Evolutionary conservation across 2,797 vertebrate genomes (phyloP), one percentile per base, ranked within the genome.

Genomic region (Lagorchestes hirsutus): DNA sequence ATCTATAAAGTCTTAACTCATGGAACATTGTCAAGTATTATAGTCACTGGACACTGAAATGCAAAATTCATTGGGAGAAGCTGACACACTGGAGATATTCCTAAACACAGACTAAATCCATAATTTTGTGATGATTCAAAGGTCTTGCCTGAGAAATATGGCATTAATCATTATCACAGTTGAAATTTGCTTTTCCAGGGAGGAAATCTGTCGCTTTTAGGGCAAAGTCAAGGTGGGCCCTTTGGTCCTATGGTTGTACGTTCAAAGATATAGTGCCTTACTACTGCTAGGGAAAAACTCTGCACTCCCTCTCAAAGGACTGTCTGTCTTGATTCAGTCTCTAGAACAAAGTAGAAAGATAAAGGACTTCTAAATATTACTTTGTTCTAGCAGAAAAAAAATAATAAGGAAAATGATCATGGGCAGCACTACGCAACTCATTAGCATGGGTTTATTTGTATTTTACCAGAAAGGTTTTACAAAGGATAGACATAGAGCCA

Each of bases 371-470:
- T 55, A 91, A 97, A 96, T 96, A n/a, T 10, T 96, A 95, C 90
- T 98, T 0, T 96, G 8, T 5, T 97, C 74, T 91, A 96, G 90
- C 97, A 97, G 92, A 87, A 98, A 93, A 82, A 91, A 91, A 96
- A 93, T 95, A 57, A 96, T 96, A 90, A 95, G 90, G 29, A 96
- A 91, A 93, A 92, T n/a, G 1, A 34, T 93, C 95, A 92, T 56
- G 97, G 96, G 96, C 96, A 98, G 58, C 96, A 95, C 93, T 97
- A 91, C 58, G 9, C 40, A 94, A 95, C 97, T 97, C 46, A 8
- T 27, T 97, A 97, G 95, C 93, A 94, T 54, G 91, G 94, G 94
- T 95, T 98, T 97, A 96, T 96, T 98, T 98, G 96, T 97, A 93
- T 96, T 93, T 14, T 91, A 96, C 67, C 93, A 50, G 24, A 56